Evolutionary conservation across 2,113 vertebrate species (phyloP).

Genomic region (Trematocara unimaculatum): DNA sequence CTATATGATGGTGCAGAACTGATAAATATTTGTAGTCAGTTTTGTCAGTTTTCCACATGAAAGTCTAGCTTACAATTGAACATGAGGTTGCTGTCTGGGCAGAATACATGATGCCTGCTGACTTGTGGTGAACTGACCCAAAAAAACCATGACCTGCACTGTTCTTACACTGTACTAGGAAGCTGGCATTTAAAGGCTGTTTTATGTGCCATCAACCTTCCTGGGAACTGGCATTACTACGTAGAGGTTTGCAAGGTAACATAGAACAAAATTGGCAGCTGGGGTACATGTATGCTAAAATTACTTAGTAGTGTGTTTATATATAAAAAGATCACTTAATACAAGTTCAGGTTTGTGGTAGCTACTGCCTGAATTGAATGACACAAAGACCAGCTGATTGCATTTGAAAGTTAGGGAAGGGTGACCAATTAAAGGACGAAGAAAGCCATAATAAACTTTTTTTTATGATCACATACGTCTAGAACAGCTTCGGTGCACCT

Average conservation of each 20-base stretch:
- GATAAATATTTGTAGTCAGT: not conserved
- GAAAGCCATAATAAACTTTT: not conserved
- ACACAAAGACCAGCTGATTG: not conserved
- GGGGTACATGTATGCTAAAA: not conserved
- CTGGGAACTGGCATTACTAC: not conserved
- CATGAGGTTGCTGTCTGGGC: not conserved
- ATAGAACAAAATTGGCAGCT: not conserved
- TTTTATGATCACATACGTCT: not conserved
- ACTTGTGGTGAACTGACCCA: not conserved
- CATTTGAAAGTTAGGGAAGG: not conserved
- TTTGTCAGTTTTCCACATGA: not conserved
- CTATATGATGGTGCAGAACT: not conserved
- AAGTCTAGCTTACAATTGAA: not conserved
- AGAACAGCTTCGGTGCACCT: not conserved
- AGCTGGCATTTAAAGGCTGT: not conserved
- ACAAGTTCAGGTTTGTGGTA: not conserved
- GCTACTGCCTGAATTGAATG: not conserved
- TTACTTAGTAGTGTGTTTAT: not conserved
- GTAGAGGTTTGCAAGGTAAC: not conserved
- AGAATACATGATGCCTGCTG: not conserved
- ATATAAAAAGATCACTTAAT: not conserved
- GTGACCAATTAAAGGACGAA: not conserved
- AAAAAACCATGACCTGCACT: not conserved
- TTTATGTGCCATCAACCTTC: not conserved
- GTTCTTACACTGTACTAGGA: not conserved